Evolutionary conservation across 2,113 vertebrate species (phyloP).

Genomic region (Todiramphus saurophagus): DNA sequence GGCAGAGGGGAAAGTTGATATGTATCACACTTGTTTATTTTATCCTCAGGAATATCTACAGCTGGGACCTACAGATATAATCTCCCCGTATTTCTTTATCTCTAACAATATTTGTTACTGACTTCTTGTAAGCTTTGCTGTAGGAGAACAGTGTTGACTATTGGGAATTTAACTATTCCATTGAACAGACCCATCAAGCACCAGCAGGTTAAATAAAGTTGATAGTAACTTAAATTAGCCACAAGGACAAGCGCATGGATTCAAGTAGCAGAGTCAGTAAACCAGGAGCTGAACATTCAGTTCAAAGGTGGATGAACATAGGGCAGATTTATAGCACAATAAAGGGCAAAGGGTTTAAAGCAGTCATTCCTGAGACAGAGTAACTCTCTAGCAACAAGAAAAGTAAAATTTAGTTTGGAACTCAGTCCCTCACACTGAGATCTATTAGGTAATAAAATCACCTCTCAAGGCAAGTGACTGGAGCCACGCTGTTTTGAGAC

Average conservation of each 20-base stretch:
- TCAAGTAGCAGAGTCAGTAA: not conserved
- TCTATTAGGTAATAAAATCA: not conserved
- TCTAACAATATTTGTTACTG: not conserved
- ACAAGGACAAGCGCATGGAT: not conserved
- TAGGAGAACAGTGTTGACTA: not conserved
- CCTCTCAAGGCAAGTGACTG: not conserved
- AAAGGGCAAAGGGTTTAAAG: not conserved
- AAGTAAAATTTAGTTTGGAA: conserved; percentile 31
- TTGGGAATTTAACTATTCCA: not conserved
- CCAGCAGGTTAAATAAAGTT: not conserved
- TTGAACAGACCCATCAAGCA: not conserved
- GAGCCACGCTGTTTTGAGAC: not conserved
- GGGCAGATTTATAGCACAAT: not conserved
- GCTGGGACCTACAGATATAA: not conserved
- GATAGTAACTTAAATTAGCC: not conserved
- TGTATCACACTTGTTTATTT: conserved; percentile 7
- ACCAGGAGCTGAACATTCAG: fast-evolving
- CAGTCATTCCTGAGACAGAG: not conserved
- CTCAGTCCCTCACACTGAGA: not conserved
- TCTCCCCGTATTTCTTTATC: not conserved
- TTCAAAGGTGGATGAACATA: not conserved
- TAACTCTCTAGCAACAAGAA: not conserved
- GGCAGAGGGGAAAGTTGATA: not conserved
- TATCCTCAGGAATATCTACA: not conserved
- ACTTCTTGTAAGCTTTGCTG: not conserved